Conservation (phyloP, 2,113 vertebrate genomes). For the Dryoscopus gambensis region DNA sequence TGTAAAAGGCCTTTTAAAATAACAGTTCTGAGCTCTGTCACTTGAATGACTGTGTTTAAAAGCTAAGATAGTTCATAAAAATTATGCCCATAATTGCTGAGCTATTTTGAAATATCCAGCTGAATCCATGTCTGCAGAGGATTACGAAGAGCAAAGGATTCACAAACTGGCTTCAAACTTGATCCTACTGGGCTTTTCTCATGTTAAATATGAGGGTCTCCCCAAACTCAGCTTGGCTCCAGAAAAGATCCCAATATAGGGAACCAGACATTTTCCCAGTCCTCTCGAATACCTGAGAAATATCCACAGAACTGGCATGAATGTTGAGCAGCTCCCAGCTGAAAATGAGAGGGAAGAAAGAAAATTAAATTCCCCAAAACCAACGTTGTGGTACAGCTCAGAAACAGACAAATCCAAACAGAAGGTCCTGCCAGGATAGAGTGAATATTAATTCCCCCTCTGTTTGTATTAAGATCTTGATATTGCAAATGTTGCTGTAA, state of each 20-base stretch:
- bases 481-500: background rate
- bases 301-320: background rate
- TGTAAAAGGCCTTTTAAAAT: background rate
- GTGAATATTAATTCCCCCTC: background rate
- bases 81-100: background rate
- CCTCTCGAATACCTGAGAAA: background rate
- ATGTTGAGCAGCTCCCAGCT: background rate
- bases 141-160: background rate
- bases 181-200: background rate
- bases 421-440: background rate
- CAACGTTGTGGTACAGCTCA: background rate
- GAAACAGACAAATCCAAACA: background rate
- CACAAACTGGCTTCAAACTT: background rate
- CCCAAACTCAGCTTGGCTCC: background rate
- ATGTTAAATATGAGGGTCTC: background rate
- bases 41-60: background rate
- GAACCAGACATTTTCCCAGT: background rate
- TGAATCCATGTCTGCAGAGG: background rate
- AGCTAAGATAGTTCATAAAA: background rate
- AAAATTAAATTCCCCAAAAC: background rate
- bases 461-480: background rate
- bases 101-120: background rate
- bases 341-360: background rate
- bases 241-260: background rate
- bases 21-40: background rate